Conservation (phyloP, 2,888 invertebrate species). For the Caradrina kadenii region DNA sequence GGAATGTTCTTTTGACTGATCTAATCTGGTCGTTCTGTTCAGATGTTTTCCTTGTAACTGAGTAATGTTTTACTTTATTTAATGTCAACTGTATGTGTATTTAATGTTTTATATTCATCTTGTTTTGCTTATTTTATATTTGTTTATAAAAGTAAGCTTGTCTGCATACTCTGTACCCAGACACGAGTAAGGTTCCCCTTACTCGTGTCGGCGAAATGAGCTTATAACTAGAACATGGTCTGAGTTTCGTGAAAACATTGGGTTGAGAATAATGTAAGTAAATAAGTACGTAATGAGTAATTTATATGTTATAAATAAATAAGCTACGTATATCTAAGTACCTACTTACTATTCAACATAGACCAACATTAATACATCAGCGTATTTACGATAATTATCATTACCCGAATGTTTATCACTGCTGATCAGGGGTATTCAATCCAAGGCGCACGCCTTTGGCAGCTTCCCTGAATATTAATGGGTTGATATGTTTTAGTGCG, state of each 20-base stretch:
- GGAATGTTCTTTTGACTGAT: conserved; percentile 25
- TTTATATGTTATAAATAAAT: too few species aligned
- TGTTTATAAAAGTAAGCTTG: neutral
- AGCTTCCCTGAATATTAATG: conserved; percentile 81
- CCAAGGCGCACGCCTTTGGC: conserved; percentile 72
- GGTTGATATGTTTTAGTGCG: conserved; percentile 77
- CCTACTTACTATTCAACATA: conserved; percentile 39
- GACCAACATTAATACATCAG: conserved; percentile 38
- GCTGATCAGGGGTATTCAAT: conserved; percentile 67
- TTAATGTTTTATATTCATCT: neutral
- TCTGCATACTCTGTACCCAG: too few species aligned
- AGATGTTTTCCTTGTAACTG: conserved; percentile 10
- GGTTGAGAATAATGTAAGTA: too few species aligned
- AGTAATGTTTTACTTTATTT: conserved; percentile 17
- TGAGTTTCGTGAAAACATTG: too few species aligned
- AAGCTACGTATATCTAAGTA: neutral
- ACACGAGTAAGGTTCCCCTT: too few species aligned
- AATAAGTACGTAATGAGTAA: too few species aligned
- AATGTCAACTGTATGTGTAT: too few species aligned
- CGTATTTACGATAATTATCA: conserved; percentile 58
- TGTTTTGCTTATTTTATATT: neutral
- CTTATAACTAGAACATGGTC: neutral
- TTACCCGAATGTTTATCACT: conserved; percentile 48
- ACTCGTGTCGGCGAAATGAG: neutral
- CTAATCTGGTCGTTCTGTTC: conserved; percentile 23